Evolutionary conservation across 2,113 vertebrate genomes (phyloP), one percentile per base, ranked within the genome.

Genomic region (Ibidorhyncha struthersii): DNA sequence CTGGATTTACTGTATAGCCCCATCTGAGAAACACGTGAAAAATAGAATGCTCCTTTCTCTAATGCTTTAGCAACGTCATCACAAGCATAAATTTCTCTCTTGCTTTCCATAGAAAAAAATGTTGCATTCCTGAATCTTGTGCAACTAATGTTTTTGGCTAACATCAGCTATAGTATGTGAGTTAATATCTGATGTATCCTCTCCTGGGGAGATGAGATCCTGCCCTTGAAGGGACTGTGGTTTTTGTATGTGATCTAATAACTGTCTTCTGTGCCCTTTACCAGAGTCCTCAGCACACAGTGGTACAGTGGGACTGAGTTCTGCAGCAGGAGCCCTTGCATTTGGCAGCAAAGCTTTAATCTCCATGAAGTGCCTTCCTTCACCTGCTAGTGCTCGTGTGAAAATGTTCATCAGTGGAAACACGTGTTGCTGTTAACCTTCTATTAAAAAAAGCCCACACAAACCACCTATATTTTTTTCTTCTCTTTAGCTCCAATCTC

Each of bases 1-100:
- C 91, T 96, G 93, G 87, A 97, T 98, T 97, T 98, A 96, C 87
- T 91, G 65, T 96, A 80, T 81, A 67, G 84, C 38, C 58, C 77
- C 72, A 36, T 62, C 71, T 91, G 84, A 84, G 90, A 95, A 82
- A 74, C 36, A 73, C 70, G 80, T 78, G 86, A 82, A 90, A 96
- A 96, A 88, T 67, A 83, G 72, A 89, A 93, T 70, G 67, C 85
- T 88, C 16, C 53, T 84, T 91, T 95, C 70, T 87, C 55, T 81
- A 76, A 93, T 53, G 25, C 55, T 86, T 94, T 80, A 96, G 70
- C 74, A 91, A 61, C 45, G 36, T 96, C 94, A 91, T 93, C 69
- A 22, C 80, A 74, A 87, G 67, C 95, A 96, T 96, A 96, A 96
- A 96, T 93, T 95, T 96, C 56, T 93, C 14, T 63, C 78, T 38